Conservation (phyloP, 2,113 vertebrate species). For the Pomatostomus ruficeps region DNA sequence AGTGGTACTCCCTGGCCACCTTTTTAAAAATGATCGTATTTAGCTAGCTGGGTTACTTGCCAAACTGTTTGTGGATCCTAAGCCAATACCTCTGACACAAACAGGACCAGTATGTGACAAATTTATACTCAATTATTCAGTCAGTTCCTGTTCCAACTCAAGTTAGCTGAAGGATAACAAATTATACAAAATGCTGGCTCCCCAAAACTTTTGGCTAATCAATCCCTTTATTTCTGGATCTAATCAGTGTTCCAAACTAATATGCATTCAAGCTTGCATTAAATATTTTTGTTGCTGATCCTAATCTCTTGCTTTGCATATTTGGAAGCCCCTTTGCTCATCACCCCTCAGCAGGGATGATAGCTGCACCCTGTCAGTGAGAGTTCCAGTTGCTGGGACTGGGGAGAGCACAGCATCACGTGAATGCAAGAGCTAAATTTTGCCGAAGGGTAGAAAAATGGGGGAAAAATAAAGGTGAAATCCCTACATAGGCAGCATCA, state of each 20-base stretch:
- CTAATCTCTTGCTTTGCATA: not conserved
- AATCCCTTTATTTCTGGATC: conserved; percentile 15
- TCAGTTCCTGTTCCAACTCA: not conserved
- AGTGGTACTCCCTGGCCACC: not conserved
- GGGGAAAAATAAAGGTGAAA: not conserved
- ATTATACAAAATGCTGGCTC: not conserved
- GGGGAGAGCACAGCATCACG: not conserved
- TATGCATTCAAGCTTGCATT: not conserved
- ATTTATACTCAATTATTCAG: not conserved
- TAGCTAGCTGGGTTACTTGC: not conserved
- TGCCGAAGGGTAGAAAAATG: not conserved
- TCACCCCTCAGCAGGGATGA: not conserved
- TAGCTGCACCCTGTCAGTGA: not conserved
- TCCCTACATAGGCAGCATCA: not conserved
- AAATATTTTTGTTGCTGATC: not conserved
- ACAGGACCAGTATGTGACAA: not conserved
- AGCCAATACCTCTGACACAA: not conserved
- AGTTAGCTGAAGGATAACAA: not conserved
- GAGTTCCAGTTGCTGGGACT: not conserved
- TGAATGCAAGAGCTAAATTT: not conserved
- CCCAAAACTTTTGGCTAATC: not conserved
- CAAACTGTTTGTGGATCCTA: not conserved
- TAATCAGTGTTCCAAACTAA: conserved; percentile 18
- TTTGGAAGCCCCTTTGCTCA: not conserved
- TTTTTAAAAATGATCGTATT: not conserved